Evolutionary conservation across 1,140 invertebrate genomes (phyloP).

Genomic region (Lerema accius): DNA sequence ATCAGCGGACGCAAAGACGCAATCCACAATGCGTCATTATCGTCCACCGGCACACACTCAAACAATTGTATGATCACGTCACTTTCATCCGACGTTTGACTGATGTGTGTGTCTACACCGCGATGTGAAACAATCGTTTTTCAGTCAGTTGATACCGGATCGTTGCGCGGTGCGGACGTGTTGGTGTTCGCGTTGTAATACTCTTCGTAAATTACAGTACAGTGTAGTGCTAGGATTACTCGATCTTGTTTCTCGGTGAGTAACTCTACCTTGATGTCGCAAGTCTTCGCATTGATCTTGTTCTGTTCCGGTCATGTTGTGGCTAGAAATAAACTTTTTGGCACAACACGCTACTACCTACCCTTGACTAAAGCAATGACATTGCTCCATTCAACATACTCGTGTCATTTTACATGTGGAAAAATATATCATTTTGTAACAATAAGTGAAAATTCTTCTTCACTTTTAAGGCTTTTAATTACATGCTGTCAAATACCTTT

Average conservation of each 20-base stretch:
- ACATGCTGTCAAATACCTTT: not conserved
- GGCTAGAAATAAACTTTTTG: constrained; percentile 69
- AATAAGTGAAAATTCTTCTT: no score
- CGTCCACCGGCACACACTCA: constrained; percentile 42
- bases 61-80: constrained; percentile 40
- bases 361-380: constrained; percentile 51
- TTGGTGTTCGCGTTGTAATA: constrained; percentile 33
- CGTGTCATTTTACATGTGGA: constrained; percentile 16
- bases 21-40: constrained; percentile 53
- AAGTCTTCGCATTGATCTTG: constrained; percentile 57
- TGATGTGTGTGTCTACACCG: constrained; percentile 41
- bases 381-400: constrained; percentile 33
- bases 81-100: constrained; percentile 49
- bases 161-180: constrained; percentile 49
- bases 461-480: no score
- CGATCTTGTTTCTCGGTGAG: constrained; percentile 58
- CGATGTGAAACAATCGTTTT: constrained; percentile 52
- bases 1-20: constrained; percentile 40
- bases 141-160: constrained; percentile 65
- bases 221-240: constrained; percentile 62
- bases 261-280: constrained; percentile 36
- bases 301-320: constrained; percentile 35
- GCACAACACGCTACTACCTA: constrained; percentile 50
- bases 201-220: constrained; percentile 46
- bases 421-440: not conserved